Percentiles rank a stretch among this genome's conserved stretches.
phyloP scores from a whole-genome alignment of 23 tunicate species.

The Trididemnum miniatum region DNA sequence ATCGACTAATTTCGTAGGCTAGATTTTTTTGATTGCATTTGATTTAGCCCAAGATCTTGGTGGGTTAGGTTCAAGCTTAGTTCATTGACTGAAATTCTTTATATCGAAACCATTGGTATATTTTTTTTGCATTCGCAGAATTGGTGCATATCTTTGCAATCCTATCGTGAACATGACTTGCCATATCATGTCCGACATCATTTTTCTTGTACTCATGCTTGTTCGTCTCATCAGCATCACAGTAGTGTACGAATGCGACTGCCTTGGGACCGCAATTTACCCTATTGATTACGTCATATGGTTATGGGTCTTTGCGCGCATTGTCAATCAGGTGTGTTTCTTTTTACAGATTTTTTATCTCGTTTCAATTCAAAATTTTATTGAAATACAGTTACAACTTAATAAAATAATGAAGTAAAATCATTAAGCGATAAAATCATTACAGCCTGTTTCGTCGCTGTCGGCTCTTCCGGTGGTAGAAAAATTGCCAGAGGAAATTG shows the following conservation, averaged over 20 bases:
- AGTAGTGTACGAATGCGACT: slow-evolving; percentile 30
- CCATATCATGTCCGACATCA: slow-evolving; percentile 60
- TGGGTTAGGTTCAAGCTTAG: too few species aligned
- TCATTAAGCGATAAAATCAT: too few species aligned
- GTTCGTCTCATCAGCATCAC: slow-evolving; percentile 43
- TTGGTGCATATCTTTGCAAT: slow-evolving; percentile 47
- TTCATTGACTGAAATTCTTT: too few species aligned
- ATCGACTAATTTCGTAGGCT: too few species aligned
- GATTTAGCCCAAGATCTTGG: too few species aligned
- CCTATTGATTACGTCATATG: slow-evolving; percentile 35
- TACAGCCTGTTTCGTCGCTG: too few species aligned
- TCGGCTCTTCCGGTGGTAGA: too few species aligned
- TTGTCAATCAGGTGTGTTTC: slow-evolving; percentile 35
- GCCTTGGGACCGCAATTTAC: slow-evolving; percentile 41
- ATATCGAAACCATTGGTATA: too few species aligned
- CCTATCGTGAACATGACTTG: slow-evolving; percentile 61
- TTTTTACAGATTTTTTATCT: neutral
- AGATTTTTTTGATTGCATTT: too few species aligned
- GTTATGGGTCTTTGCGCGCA: slow-evolving; percentile 50
- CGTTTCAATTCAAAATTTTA: neutral
- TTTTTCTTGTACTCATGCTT: slow-evolving; percentile 45
- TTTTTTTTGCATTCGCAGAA: slow-evolving; percentile 6
- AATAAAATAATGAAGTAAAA: too few species aligned
- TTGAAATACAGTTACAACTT: too few species aligned
- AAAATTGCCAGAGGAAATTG: too few species aligned